Evolutionary conservation across 2,797 vertebrate species (phyloP).

Genomic region (Gymnocypris eckloni): DNA sequence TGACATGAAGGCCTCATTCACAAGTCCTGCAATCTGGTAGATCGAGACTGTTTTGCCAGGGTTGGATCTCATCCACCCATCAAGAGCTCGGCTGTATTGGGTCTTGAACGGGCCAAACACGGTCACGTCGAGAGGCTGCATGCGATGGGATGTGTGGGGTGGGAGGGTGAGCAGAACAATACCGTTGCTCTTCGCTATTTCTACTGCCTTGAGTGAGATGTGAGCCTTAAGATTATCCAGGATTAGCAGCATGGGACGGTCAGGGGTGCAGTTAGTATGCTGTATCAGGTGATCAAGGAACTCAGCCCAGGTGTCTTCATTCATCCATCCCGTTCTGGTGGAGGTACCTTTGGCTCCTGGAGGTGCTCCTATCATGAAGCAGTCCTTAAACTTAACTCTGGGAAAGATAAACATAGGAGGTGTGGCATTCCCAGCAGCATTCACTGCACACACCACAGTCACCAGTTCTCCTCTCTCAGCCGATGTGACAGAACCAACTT

Average conservation of each 20-base stretch:
- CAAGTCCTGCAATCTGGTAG: conserved; percentile 33
- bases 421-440: too few species aligned
- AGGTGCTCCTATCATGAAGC: conserved; percentile 49
- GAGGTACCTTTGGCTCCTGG: conserved; percentile 47
- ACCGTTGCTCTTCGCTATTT: too few species aligned
- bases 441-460: conserved; percentile 28
- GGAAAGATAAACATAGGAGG: conserved; percentile 45
- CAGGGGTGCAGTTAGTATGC: conserved; percentile 53
- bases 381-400: conserved; percentile 48
- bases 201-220: too few species aligned
- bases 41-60: conserved; percentile 24
- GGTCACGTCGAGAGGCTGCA: too few species aligned
- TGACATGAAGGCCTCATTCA: conserved; percentile 62
- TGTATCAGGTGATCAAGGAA: conserved; percentile 58
- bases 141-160: too few species aligned
- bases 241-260: too few species aligned
- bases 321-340: conserved; percentile 56
- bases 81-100: conserved; percentile 55
- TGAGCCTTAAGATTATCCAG: too few species aligned
- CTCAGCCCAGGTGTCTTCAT: conserved; percentile 53
- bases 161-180: too few species aligned
- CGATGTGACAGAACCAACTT: conserved; percentile 49
- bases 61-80: conserved; percentile 57
- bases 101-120: conserved; percentile 56
- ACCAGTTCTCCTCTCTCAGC: conserved; percentile 53